A percentile compares a stretch with the other conserved stretches of the same genome.
Conservation (phyloP, 2,113 vertebrate genomes). For the Prinia subflava region DNA sequence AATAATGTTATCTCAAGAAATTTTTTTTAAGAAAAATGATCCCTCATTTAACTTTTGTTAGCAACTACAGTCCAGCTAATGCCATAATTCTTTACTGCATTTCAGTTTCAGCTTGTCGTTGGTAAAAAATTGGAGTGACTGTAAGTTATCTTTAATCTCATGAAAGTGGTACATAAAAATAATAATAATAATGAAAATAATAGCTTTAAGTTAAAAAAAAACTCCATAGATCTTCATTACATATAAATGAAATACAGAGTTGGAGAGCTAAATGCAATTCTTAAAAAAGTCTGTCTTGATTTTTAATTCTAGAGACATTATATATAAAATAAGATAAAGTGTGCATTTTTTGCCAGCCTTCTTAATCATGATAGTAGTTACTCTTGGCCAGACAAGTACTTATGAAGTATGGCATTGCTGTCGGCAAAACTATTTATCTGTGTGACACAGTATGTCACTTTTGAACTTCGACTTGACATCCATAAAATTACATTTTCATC, state of each 20-base stretch:
- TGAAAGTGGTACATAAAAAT: not conserved
- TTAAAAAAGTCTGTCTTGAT: not conserved
- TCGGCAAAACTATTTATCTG: conserved; percentile 80
- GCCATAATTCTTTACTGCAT: not conserved
- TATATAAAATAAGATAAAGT: conserved; percentile 48
- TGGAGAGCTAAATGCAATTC: not conserved
- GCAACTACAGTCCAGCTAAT: not conserved
- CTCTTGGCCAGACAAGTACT: conserved; percentile 67
- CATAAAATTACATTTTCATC: conserved; percentile 83
- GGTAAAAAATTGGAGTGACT: not conserved
- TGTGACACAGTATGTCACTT: conserved; percentile 77
- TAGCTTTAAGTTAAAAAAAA: not conserved
- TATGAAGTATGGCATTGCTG: conserved; percentile 80
- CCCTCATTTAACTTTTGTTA: not conserved
- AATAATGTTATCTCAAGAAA: not conserved
- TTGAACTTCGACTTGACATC: conserved; percentile 80
- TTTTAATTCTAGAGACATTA: conserved; percentile 42
- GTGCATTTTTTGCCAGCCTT: conserved; percentile 49
- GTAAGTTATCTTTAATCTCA: not conserved
- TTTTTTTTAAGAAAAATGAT: not conserved
- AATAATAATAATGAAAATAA: not conserved
- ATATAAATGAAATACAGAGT: not conserved
- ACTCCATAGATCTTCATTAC: not conserved
- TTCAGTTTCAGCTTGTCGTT: not conserved
- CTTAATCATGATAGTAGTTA: conserved; percentile 64